Base-by-base conservation (phyloP, 2,888 invertebrate genomes). In the Netelia virgata region DNA sequence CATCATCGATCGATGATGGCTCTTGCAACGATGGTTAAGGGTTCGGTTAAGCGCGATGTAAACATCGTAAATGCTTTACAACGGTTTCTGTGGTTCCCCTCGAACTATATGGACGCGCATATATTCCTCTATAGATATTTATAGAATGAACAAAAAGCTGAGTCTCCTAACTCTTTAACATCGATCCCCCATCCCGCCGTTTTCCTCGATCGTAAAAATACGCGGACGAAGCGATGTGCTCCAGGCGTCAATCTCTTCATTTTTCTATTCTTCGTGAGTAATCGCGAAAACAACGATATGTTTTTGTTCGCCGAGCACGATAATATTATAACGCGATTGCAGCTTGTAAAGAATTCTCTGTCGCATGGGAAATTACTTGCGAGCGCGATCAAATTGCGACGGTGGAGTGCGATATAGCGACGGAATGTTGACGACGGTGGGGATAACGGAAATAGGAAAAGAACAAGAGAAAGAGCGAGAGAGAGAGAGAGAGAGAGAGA, bases 1-100 rank as follows among this genome's bases (percentile, higher is more conserved):
- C n/a, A 55, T 50, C n/a, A n/a, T 28, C 41, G 28, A 18, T 2
- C 18, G 28, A n/a, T 47, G 47, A 11, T 47, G 47, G 47, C 14
- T 47, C 23, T 36, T 36, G 14, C 47, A 28, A 47, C 47, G 16
- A 47, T 36, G 63, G 18, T 23, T 63, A 20, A 63, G 53, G 64
- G 53, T 53, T 75, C 75, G 75, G 53, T 75, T 75, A 76, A 76
- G 16, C 68, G 20, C 28, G 43, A 20, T 68, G 57, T 76, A 76
- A 76, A 68, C 68, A 68, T 55, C 76, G 47, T 68, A 76, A 76
- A 68, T 57, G 43, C 43, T n/a, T 3, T 23, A 43, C 59, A 68
- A 76, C 59, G 57, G 43, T 11, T 47, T 20, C 47, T 63, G 69
- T 69, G 9, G 53, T 23, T 28, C 55, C 23, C 23, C 28, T 59